A percentile compares a stretch with the other conserved stretches of the same genome.
These are phyloP conservation scores for Sebastes steindachneri DNA, from an alignment of 2,797 vertebrate species.

Conservation along the genomic window DNA sequence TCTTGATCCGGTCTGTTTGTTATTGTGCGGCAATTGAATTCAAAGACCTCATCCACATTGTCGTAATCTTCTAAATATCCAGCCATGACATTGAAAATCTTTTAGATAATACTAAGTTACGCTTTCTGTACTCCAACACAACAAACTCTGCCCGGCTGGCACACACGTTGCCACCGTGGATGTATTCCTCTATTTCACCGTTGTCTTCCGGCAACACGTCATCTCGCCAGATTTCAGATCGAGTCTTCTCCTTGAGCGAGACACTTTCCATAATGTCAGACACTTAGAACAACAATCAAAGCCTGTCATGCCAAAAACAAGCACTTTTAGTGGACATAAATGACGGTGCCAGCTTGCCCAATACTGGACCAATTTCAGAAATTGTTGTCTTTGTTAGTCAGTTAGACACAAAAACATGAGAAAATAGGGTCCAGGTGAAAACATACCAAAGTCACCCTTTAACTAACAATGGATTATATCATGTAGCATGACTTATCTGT, in stretches of 20 bases:
- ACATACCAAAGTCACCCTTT: background rate
- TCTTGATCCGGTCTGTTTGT: too few species aligned
- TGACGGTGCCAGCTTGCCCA: too few species aligned
- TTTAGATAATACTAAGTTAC: background rate
- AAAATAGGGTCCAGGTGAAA: background rate
- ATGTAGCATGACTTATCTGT: background rate
- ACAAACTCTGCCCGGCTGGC: background rate
- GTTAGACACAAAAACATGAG: background rate
- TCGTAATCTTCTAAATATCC: background rate
- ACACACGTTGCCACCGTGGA: background rate
- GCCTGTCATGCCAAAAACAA: background rate
- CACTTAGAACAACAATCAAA: too few species aligned
- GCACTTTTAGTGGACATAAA: too few species aligned
- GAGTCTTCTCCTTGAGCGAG: background rate
- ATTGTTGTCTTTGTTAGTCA: background rate
- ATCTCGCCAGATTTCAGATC: background rate
- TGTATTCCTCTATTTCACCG: background rate
- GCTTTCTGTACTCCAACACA: background rate
- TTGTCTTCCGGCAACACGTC: background rate
- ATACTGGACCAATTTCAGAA: background rate
- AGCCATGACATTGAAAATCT: background rate
- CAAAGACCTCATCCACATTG: background rate
- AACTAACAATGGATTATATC: background rate
- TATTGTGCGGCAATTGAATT: background rate
- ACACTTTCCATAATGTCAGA: background rate